Base-by-base conservation (phyloP, 2,113 vertebrate genomes). In the Silurus glanis region DNA sequence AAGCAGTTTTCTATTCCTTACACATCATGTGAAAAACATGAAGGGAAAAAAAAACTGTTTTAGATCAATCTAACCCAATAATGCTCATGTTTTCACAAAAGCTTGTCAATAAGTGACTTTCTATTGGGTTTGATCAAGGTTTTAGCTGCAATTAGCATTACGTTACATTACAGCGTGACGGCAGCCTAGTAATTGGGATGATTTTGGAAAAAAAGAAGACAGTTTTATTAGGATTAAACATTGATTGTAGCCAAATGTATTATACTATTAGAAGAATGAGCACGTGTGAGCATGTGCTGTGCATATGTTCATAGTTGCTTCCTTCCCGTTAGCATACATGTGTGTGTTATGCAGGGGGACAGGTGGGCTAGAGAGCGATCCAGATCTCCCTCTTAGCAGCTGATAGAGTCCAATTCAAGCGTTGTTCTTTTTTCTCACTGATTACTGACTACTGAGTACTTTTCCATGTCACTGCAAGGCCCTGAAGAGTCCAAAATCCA, bases 371-470 rank as follows among this genome's bases (percentile, higher is more conserved):
- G n/a, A 25, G 80, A 79, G 79, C 0, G n/a, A 17, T 83, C 88
- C 81, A 67, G 85, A 75, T 88, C 84, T 84, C 89, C 89, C 87
- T 86, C 85, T 16, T 47, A 6, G 78, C 92, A 94, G 93, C 93
- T 94, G 93, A 91, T 84, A 53, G 13, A 25, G 80, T 76, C 89
- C n/a, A 58, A 87, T 67, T 76, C 58, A 28, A 78, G 85, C 90
- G 82, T 87, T 89, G 79, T 76, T 87, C 51, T 85, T 49, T 61
- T 61, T 49, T 25, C 72, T 66, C 61, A 71, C 62, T 76, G 71
- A 85, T 62, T 83, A 25, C 69, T 83, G 69, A 85, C 69, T 83
- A 25, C 69, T 83, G 62, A 91, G 91, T 66, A 90, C 66, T 92
- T 92, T 92, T 92, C 89, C 89, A 88, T 87, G 87, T 87, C 90